Evolutionary conservation across 2,797 vertebrate genomes (phyloP).

Genomic region (Mus caroli): DNA sequence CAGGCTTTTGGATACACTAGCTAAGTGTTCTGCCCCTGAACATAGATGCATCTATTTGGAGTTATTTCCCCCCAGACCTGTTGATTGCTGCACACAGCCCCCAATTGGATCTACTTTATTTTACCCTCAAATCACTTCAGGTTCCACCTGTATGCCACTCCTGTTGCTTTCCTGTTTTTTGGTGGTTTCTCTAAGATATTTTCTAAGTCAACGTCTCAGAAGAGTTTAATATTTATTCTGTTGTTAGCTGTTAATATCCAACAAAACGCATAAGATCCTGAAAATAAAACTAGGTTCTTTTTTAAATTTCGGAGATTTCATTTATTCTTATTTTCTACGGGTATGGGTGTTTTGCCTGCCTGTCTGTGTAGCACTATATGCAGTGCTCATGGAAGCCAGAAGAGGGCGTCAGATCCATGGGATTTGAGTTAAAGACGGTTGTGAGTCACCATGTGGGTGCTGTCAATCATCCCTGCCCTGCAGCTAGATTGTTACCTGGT

Average conservation of each 20-base stretch:
- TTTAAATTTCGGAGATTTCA: not conserved
- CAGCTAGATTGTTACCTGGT: slow-evolving; percentile 45
- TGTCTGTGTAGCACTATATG: not conserved
- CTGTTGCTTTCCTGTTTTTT: slow-evolving; percentile 69
- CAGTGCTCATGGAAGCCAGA: not conserved
- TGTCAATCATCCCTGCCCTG: not conserved
- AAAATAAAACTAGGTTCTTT: slow-evolving; percentile 64
- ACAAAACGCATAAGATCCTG: slow-evolving; percentile 57
- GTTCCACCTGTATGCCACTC: slow-evolving; percentile 39
- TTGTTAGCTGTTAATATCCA: slow-evolving; percentile 56
- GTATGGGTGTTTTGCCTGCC: not conserved
- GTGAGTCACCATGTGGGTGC: not conserved
- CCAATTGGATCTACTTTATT: slow-evolving; percentile 66
- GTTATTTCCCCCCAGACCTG: slow-evolving; percentile 50
- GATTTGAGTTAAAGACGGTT: not conserved
- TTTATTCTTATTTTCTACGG: not conserved
- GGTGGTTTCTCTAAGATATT: slow-evolving; percentile 74
- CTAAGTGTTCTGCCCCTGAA: not conserved
- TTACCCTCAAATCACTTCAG: slow-evolving; percentile 69
- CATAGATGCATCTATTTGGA: slow-evolving; percentile 28
- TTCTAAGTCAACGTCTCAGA: slow-evolving; percentile 81
- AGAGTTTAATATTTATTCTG: slow-evolving; percentile 81
- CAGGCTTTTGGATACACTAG: not conserved
- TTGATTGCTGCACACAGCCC: not conserved
- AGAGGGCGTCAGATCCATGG: not conserved